phyloP scores from a whole-genome alignment of 2,113 vertebrate genomes.

The Heloderma charlesbogerti region DNA sequence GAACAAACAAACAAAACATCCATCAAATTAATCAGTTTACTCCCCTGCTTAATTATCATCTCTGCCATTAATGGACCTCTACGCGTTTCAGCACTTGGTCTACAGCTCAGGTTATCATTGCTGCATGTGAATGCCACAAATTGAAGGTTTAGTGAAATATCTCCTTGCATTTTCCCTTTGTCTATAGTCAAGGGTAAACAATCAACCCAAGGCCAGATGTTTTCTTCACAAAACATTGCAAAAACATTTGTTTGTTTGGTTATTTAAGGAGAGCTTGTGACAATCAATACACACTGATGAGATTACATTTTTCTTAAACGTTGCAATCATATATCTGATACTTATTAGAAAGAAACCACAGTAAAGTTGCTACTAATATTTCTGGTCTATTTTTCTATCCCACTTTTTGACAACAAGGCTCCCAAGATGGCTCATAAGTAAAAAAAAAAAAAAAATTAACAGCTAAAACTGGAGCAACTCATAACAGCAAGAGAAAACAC shows the following conservation, averaged over 20 bases:
- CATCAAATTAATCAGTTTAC: not conserved
- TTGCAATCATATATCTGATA: not conserved
- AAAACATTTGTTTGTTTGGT: too few species aligned
- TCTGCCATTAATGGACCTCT: not conserved
- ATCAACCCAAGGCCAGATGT: not conserved
- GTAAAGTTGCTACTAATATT: not conserved
- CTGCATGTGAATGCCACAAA: not conserved
- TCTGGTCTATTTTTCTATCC: not conserved
- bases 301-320: too few species aligned
- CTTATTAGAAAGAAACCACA: not conserved
- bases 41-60: not conserved
- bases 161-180: not conserved
- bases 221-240: not conserved
- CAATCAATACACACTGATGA: not conserved
- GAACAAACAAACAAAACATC: not conserved
- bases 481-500: not conserved
- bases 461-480: not conserved
- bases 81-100: not conserved
- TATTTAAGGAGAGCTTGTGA: too few species aligned
- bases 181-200: not conserved
- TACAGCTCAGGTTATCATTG: not conserved
- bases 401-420: not conserved
- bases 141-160: not conserved
- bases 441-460: not conserved
- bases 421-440: not conserved